These are phyloP conservation scores for Calliphora vomitoria DNA, from an alignment of 2,888 invertebrate genomes.

Conservation along the genomic window DNA sequence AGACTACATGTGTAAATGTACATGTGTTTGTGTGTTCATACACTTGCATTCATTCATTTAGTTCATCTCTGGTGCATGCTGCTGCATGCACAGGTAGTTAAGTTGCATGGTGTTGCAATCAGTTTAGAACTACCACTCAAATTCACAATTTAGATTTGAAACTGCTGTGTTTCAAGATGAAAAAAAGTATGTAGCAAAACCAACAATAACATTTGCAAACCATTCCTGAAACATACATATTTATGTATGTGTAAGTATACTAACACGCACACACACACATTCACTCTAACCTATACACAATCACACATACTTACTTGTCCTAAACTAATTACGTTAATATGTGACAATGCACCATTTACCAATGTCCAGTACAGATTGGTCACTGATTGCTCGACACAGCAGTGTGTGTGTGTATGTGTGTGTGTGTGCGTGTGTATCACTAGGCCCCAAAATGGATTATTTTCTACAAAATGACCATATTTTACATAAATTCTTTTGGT, in stretches of 20 bases:
- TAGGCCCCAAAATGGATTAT: slow-evolving; percentile 28
- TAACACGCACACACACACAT: slow-evolving; percentile 1
- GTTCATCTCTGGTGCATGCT: slow-evolving; percentile 39
- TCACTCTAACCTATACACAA: too few species aligned
- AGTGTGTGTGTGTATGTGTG: not conserved
- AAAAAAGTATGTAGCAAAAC: slow-evolving; percentile 23
- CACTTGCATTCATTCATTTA: slow-evolving; percentile 52
- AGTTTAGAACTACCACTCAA: slow-evolving; percentile 63
- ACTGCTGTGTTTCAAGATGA: not conserved
- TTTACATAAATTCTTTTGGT: slow-evolving; percentile 37
- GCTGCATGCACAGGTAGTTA: slow-evolving; percentile 62
- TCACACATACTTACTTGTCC: slow-evolving; percentile 52
- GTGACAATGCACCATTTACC: slow-evolving; percentile 73
- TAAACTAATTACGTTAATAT: slow-evolving; percentile 76
- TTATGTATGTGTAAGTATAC: not conserved
- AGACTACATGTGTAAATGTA: slow-evolving; percentile 30
- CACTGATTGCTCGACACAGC: slow-evolving; percentile 61
- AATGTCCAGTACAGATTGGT: slow-evolving; percentile 64
- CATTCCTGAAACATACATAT: slow-evolving; percentile 3
- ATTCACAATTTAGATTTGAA: slow-evolving; percentile 66
- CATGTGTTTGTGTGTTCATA: slow-evolving; percentile 4
- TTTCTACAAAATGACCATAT: slow-evolving; percentile 45
- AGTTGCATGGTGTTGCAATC: slow-evolving; percentile 62
- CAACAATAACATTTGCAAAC: slow-evolving; percentile 45
- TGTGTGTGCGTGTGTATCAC: not conserved